Evolutionary conservation across 2,113 vertebrate species (phyloP), one percentile per base, ranked within the genome.

Genomic region (Poeciliopsis prolifica): DNA sequence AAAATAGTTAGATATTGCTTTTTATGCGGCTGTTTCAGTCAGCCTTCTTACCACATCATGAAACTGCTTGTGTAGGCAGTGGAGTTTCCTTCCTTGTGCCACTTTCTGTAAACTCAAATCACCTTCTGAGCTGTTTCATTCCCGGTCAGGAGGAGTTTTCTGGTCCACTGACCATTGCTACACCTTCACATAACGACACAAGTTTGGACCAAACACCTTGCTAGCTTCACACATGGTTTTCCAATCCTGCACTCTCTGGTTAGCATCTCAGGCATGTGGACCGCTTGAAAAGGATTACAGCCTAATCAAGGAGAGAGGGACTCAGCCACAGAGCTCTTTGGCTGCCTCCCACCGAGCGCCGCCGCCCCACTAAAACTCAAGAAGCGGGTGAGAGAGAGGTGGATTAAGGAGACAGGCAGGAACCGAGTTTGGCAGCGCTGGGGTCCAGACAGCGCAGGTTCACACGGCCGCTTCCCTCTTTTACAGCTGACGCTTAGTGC

Each of bases 231-330:
- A 1, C 1, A 22, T 13, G 3, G 60, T 37, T 37, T 26, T 42
- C 51, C 5, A 31, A 12, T 33, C 35, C 51, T 42, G 35, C 72
- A 70, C 72, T 66, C 44, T 80, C 62, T 14, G 62, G 4, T 40
- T 24, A 67, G 15, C 19, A 44, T 75, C 19, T 74, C 31, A 61
- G 61, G 72, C 78, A 61, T 40, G 72, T 29, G 65, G 67, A 17
- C 68, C 15, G 28, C 69, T 73, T 40, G 29, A 22, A 35, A 24
- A 62, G 74, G 85, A 87, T 91, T 89, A 85, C 0, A 2, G 26
- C 64, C 14, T 91, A 81, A 89, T 87, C 81, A 26, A 64, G 54
- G 54, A 29, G 54, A 70, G 30, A 33, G 65, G 54, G 64, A 70
- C 73, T 81, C 75, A 75, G 77, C 17, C 28, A 31, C 51, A n/a